These are phyloP conservation scores for Dendrocincla fuliginosa DNA, from an alignment of 2,797 vertebrate species.

Conservation along the genomic window DNA sequence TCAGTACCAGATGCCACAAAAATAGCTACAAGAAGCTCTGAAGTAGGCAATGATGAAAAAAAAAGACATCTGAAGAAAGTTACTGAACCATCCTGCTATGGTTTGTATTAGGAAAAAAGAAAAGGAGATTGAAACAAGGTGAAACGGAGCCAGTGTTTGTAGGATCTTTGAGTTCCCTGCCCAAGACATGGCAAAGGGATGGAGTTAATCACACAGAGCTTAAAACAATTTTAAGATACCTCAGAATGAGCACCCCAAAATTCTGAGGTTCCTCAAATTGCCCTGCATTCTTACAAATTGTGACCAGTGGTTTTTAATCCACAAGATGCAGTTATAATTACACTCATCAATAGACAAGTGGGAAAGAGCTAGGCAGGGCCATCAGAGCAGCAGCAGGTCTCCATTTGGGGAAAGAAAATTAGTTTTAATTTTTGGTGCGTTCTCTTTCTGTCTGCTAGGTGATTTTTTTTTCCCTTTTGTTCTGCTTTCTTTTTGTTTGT, in stretches of 20 bases:
- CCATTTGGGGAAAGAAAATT: not conserved
- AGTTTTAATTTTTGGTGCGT: not conserved
- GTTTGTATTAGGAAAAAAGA: not conserved
- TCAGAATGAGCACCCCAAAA: not conserved
- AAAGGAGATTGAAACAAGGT: not conserved
- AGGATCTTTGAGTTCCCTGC: not conserved
- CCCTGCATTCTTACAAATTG: not conserved
- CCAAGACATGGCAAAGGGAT: not conserved
- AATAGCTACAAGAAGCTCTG: constrained; percentile 6
- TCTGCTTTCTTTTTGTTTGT: fast-evolving
- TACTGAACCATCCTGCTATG: not conserved
- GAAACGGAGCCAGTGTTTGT: not conserved
- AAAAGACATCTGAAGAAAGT: not conserved
- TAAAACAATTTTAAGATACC: not conserved
- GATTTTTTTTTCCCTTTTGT: fast-evolving
- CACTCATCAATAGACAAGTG: not conserved
- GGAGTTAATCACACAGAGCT: not conserved
- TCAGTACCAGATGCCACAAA: not conserved
- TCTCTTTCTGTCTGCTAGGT: not conserved
- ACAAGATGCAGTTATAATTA: not conserved
- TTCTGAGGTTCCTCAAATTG: not conserved
- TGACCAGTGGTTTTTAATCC: not conserved
- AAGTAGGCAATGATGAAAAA: not conserved
- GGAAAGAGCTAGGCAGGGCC: not conserved
- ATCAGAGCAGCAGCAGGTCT: not conserved